Percentiles rank a stretch among this genome's conserved stretches.
Evolutionary conservation across 2,113 vertebrate genomes (phyloP).

Genomic region (Cephalopholis sonnerati): DNA sequence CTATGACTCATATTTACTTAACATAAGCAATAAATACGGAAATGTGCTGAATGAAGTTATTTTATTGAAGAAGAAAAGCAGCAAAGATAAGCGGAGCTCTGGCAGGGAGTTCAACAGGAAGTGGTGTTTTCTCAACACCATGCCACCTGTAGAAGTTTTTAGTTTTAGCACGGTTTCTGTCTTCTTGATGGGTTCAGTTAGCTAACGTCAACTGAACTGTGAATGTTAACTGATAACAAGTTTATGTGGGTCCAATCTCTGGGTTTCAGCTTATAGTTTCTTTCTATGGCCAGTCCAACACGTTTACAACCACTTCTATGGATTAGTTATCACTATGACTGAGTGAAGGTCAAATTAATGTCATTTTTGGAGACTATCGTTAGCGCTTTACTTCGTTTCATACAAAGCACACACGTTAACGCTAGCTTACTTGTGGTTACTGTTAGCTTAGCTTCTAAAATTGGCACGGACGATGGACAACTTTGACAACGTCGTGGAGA

Average conservation of each 20-base stretch:
- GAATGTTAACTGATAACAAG: no score
- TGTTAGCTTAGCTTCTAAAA: conserved; percentile 38
- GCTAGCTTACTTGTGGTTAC: not conserved
- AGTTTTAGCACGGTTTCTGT: not conserved
- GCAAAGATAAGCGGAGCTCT: not conserved
- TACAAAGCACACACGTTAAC: not conserved
- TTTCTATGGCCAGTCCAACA: not conserved
- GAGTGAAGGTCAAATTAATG: not conserved
- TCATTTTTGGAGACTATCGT: not conserved
- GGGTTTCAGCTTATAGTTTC: no score
- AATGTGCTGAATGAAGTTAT: not conserved
- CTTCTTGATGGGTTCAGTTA: not conserved
- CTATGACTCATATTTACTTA: no score
- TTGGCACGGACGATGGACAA: not conserved
- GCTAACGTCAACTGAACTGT: not conserved
- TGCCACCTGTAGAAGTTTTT: not conserved
- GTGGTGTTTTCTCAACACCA: not conserved
- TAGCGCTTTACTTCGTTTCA: not conserved
- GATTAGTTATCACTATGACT: not conserved
- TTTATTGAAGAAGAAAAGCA: not conserved
- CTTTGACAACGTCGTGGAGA: not conserved
- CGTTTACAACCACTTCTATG: not conserved
- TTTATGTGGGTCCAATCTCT: not conserved
- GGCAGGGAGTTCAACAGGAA: not conserved
- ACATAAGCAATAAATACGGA: not conserved